These are phyloP conservation scores for Dicyrtoma fusca DNA, from an alignment of 2,888 invertebrate genomes.

Conservation along the genomic window DNA sequence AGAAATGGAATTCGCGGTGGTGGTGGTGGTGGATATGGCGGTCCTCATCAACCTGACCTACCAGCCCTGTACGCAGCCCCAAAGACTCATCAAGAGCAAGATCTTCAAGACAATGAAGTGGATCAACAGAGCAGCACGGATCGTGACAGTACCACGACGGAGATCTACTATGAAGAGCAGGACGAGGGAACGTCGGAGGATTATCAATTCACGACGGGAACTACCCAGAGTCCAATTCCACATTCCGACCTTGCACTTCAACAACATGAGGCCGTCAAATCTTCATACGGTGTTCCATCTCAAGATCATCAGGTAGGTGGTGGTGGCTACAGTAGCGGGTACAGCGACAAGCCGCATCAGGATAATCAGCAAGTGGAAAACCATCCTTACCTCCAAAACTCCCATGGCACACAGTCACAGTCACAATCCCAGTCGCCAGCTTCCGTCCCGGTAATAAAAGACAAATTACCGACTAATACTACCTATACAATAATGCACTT, in stretches of 20 bases:
- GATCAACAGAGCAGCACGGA: constrained; percentile 39
- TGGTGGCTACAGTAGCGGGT: constrained; percentile 6
- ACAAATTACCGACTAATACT: no score
- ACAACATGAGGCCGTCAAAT: constrained; percentile 25
- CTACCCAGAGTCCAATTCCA: constrained; percentile 11
- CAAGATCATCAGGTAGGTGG: not conserved
- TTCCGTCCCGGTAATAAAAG: no score
- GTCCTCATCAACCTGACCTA: constrained; percentile 7
- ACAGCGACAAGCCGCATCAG: not conserved
- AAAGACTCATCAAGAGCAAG: constrained; percentile 33
- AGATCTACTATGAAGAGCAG: constrained; percentile 29
- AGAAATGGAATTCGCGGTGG: not conserved
- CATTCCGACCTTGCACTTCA: not conserved
- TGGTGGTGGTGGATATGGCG: not conserved
- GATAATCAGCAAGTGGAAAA: constrained; percentile 53
- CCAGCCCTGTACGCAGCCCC: constrained; percentile 46
- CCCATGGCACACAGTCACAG: not conserved
- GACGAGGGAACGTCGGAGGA: constrained; percentile 50
- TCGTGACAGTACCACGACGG: constrained; percentile 39
- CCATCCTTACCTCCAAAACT: constrained; percentile 14
- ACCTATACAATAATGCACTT: no score
- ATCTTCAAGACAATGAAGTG: constrained; percentile 45
- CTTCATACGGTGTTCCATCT: constrained; percentile 7
- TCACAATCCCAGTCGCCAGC: not conserved
- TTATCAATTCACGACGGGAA: constrained; percentile 30